These are phyloP conservation scores for Nomada ferruginata DNA, from an alignment of 2,888 invertebrate species.

Conservation along the genomic window DNA sequence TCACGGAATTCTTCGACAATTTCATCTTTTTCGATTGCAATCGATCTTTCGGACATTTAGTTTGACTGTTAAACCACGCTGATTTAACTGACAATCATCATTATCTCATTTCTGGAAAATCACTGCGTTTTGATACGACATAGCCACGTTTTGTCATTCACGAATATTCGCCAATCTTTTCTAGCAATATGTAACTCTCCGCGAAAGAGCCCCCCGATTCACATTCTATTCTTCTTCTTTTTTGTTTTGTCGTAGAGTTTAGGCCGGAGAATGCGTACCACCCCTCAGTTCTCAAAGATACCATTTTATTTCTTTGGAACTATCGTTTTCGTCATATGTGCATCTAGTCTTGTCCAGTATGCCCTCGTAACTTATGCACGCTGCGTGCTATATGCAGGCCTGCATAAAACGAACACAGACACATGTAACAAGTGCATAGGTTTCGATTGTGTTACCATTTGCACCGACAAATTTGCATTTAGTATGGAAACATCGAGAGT, in stretches of 20 bases:
- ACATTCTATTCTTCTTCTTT: neutral
- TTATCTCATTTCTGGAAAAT: slow-evolving; percentile 22
- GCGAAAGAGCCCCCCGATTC: slow-evolving; percentile 19
- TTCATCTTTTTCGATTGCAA: too few relatives aligned
- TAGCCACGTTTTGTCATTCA: neutral
- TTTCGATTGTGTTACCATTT: slow-evolving; percentile 39
- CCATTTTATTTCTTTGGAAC: slow-evolving; percentile 32
- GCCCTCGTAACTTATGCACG: slow-evolving; percentile 72
- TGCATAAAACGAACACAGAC: slow-evolving; percentile 38
- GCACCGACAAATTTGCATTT: slow-evolving; percentile 32
- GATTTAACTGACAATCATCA: too few relatives aligned
- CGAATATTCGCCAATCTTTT: neutral
- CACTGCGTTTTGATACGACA: slow-evolving; percentile 24
- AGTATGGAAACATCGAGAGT: neutral
- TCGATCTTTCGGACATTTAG: too few relatives aligned
- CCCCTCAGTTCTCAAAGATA: slow-evolving; percentile 27
- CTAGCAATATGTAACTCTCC: neutral
- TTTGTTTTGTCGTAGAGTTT: slow-evolving; percentile 36
- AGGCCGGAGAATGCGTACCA: slow-evolving; percentile 46
- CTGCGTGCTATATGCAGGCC: slow-evolving; percentile 39
- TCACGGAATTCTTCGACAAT: too few relatives aligned
- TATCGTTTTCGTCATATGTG: slow-evolving; percentile 75
- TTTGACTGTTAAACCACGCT: too few relatives aligned
- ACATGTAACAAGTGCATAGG: slow-evolving; percentile 17
- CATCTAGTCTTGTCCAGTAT: slow-evolving; percentile 81